Conservation (phyloP, 2,113 vertebrate species). For the Scolopax mira region DNA sequence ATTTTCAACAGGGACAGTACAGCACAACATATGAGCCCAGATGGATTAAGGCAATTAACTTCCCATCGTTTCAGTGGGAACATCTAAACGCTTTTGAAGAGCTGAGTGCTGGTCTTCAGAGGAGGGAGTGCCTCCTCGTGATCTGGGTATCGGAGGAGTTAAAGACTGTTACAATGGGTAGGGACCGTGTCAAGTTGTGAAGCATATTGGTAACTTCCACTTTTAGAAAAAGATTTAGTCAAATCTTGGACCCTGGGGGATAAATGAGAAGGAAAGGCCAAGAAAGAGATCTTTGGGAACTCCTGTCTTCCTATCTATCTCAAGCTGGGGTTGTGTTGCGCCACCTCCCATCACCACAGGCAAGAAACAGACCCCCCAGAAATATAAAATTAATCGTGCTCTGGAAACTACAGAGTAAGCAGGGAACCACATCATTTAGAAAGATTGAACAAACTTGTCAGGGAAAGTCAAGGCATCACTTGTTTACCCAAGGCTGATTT, state of each 20-base stretch:
- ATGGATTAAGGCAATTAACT: constrained; percentile 7
- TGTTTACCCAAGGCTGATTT: not conserved
- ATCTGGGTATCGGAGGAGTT: not conserved
- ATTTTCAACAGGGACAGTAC: not conserved
- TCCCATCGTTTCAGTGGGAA: not conserved
- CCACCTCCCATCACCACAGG: not conserved
- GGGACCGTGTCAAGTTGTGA: not conserved
- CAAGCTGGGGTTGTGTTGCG: not conserved
- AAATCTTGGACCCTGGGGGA: not conserved
- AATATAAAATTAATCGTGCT: not conserved
- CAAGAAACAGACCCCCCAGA: not conserved
- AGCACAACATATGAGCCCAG: not conserved
- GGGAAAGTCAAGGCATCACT: not conserved
- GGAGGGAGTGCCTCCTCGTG: not conserved
- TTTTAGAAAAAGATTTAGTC: not conserved
- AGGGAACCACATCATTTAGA: not conserved
- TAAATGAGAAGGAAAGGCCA: not conserved
- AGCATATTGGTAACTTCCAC: not conserved
- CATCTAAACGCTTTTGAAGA: not conserved
- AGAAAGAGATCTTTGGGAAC: not conserved
- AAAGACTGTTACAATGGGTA: too few relatives aligned
- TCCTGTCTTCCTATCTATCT: not conserved
- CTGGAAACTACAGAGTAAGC: not conserved
- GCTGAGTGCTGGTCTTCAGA: not conserved
- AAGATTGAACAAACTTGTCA: not conserved